These are phyloP conservation scores for Rhadinocentrus ornatus DNA, from an alignment of 2,797 vertebrate species.

Conservation along the genomic window DNA sequence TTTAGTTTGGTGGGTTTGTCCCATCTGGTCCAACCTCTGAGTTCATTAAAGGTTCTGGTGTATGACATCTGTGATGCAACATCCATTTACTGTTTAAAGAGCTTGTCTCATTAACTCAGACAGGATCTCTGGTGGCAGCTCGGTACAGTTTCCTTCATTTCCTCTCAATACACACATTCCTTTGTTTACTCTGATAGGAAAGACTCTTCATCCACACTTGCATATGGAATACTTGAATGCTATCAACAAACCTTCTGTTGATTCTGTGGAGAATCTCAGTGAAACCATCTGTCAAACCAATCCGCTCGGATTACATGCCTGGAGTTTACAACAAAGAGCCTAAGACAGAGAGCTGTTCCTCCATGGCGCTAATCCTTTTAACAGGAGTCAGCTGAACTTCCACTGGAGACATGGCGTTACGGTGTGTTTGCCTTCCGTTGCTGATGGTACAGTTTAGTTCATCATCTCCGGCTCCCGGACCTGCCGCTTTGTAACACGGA, in stretches of 20 bases:
- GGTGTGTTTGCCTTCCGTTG: neutral
- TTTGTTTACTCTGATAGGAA: slow-evolving; percentile 21
- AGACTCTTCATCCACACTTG: slow-evolving; percentile 2
- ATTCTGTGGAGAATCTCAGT: slow-evolving; percentile 24
- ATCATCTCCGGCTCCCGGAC: neutral
- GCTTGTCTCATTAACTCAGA: no score
- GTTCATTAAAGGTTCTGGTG: neutral
- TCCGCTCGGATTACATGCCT: slow-evolving; percentile 52
- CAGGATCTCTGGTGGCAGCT: no score
- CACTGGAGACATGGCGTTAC: neutral
- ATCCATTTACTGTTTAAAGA: no score
- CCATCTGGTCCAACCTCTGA: neutral
- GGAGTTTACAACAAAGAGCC: slow-evolving; percentile 28
- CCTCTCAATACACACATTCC: no score
- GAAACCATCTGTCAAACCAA: slow-evolving; percentile 52
- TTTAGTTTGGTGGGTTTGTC: no score
- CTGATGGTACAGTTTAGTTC: neutral
- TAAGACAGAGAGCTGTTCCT: slow-evolving; percentile 31
- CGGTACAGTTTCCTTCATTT: no score
- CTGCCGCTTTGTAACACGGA: slow-evolving; percentile 14
- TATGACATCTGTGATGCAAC: no score
- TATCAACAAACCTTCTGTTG: slow-evolving; percentile 23
- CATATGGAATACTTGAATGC: slow-evolving; percentile 14
- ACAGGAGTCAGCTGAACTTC: slow-evolving; percentile 8
- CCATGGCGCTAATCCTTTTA: slow-evolving; percentile 36